Base-by-base conservation (phyloP, 2,797 vertebrate genomes). In the Balearica regulorum region DNA sequence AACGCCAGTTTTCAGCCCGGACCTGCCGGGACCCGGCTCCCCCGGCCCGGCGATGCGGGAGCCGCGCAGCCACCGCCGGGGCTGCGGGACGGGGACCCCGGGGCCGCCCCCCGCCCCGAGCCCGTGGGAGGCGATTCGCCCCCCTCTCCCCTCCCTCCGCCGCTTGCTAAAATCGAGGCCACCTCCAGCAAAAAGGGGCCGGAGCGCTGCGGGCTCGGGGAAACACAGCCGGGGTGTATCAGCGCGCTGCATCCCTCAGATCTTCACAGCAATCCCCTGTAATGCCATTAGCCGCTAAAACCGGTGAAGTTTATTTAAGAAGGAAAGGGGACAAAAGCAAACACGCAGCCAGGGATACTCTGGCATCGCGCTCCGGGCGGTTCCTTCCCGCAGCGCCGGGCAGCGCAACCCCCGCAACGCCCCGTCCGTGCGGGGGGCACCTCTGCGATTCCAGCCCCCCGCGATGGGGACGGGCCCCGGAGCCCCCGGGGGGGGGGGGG, bases 51-150 rank as follows among this genome's bases (percentile, higher is more conserved):
- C 15, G 11, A 1, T 20, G 37, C 33, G 35, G 58, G 57, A 51
- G 5, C 51, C 1, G 24, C 15, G 46, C 66, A 16, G 33, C 13
- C 78, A 16, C 68, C 0, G 28, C 39, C 25, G 24, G 25, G 25
- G 11, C 43, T 24, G 62, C 21, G 26, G 72, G 26, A 35, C 2
- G 25, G 43, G 33, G 33, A 6, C 17, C 25, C 18, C 17, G 8
- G 13, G 9, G 16, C 1, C 1, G 2, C 8, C 3, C 26, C 57
- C 7, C 26, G 57, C 7, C 28, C 8, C 5, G 19, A 58, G 55
- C 26, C 16, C 14, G 3, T 7, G 4, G 5, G n/a, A 19, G 51
- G 24, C 4, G 1, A 49, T 8, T 7, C 10, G 25, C 44, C 11
- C 5, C 3, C 8, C 53, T 31, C 31, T 46, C 21, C 19, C 48